A percentile compares a stretch with the other conserved stretches of the same genome.
phyloP scores from a whole-genome alignment of 2,888 invertebrate genomes.

The Epirrita christyi region DNA sequence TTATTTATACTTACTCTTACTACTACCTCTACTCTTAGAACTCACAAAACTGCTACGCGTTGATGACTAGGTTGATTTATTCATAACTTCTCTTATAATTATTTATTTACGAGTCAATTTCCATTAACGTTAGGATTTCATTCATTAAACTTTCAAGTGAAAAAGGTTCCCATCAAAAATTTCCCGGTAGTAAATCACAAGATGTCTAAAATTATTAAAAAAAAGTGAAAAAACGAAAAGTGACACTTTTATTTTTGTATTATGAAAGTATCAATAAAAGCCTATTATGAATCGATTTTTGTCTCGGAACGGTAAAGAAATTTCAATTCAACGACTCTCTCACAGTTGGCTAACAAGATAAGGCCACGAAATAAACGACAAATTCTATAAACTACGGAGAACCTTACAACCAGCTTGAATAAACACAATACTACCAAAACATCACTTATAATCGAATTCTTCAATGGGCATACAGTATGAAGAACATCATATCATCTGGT shows the following conservation, averaged over 20 bases:
- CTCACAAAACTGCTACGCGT: too few species aligned
- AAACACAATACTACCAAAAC: too few species aligned
- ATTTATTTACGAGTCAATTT: neutral
- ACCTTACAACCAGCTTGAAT: too few species aligned
- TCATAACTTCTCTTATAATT: too few species aligned
- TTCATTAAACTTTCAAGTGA: conserved; percentile 20
- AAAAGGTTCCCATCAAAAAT: conserved; percentile 27
- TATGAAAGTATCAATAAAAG: conserved; percentile 46
- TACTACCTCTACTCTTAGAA: too few species aligned
- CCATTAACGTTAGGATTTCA: conserved; percentile 8
- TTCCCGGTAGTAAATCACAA: conserved; percentile 22
- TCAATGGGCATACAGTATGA: too few species aligned
- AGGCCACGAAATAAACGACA: conserved; percentile 50
- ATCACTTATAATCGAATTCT: too few species aligned
- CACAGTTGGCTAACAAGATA: conserved; percentile 43
- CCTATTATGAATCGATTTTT: conserved; percentile 48
- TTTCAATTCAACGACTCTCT: conserved; percentile 52
- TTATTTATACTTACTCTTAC: too few species aligned
- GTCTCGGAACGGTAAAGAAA: conserved; percentile 41
- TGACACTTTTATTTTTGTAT: conserved; percentile 37
- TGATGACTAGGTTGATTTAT: too few species aligned
- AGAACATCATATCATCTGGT: too few species aligned
- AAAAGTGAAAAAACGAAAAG: conserved; percentile 24
- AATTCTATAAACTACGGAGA: too few species aligned
- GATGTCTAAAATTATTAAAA: conserved; percentile 30